phyloP scores from a whole-genome alignment of 1,140 invertebrate species.

The Medauroidea extradentata region DNA sequence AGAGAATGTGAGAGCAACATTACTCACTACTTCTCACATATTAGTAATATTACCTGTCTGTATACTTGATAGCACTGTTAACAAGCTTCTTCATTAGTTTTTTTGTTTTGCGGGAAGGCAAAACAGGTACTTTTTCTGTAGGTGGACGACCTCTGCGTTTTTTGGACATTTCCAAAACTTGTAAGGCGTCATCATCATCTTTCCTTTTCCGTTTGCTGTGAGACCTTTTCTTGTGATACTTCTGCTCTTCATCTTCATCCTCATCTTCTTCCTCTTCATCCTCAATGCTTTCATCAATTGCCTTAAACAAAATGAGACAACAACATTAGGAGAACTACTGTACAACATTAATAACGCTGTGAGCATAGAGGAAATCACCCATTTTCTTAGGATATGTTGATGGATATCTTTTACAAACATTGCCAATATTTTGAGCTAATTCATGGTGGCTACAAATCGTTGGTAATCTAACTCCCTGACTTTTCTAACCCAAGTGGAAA shows the following conservation, averaged over 20 bases:
- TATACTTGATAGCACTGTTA: slow-evolving; percentile 51
- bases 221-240: slow-evolving; percentile 12
- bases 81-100: slow-evolving; percentile 52
- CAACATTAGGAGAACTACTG: no score
- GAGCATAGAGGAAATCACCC: no score
- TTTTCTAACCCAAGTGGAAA: no score
- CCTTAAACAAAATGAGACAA: slow-evolving; percentile 24
- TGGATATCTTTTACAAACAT: no score
- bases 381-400: no score
- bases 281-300: slow-evolving; percentile 31
- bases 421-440: no score
- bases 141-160: slow-evolving; percentile 13
- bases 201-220: slow-evolving; percentile 24
- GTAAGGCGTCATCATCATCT: slow-evolving; percentile 19
- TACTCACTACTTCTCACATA: no score
- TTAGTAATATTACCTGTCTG: slow-evolving; percentile 50
- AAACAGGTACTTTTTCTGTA: slow-evolving; percentile 3
- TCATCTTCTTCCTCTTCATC: slow-evolving; percentile 25
- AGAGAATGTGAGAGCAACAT: no score
- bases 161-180: background rate
- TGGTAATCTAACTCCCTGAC: no score
- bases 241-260: slow-evolving; percentile 15
- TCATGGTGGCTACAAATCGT: no score
- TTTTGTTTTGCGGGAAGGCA: slow-evolving; percentile 15
- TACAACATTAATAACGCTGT: no score